Conservation (phyloP, 1,140 invertebrate genomes). For the Acyrthosiphon pisum region DNA sequence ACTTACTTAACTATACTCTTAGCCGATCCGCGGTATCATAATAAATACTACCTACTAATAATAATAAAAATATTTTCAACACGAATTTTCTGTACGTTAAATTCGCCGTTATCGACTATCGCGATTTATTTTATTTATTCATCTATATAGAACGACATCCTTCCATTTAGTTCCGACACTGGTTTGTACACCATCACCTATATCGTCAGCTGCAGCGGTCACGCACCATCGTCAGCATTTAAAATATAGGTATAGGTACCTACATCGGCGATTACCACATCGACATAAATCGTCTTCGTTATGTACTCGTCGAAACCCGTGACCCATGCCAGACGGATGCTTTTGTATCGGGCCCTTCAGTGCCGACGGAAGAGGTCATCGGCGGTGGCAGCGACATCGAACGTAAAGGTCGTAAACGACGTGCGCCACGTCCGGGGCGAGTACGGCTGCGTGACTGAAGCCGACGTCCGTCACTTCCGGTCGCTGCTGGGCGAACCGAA, state of each 20-base stretch:
- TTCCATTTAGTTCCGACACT: neutral
- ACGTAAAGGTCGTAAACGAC: constrained; percentile 22
- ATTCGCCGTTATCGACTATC: neutral
- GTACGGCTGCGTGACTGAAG: constrained; percentile 66
- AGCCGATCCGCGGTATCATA: neutral
- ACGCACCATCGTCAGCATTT: neutral
- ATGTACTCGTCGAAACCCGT: neutral
- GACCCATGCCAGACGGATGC: neutral
- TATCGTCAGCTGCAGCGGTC: neutral
- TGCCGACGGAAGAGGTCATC: neutral
- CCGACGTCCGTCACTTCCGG: constrained; percentile 77
- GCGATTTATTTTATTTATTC: neutral
- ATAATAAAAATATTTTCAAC: neutral
- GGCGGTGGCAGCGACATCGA: neutral
- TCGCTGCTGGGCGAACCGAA: constrained; percentile 73
- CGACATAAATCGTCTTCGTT: neutral
- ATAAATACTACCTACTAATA: neutral
- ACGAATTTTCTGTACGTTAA: neutral
- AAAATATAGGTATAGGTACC: neutral
- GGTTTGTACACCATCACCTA: neutral
- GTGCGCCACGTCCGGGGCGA: constrained; percentile 63
- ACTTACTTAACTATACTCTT: neutral
- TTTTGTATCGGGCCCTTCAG: neutral
- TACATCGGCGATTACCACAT: neutral
- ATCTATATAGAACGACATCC: neutral